phyloP scores from a whole-genome alignment of 1,140 invertebrate species.

The Luehdorfia chinensis region DNA sequence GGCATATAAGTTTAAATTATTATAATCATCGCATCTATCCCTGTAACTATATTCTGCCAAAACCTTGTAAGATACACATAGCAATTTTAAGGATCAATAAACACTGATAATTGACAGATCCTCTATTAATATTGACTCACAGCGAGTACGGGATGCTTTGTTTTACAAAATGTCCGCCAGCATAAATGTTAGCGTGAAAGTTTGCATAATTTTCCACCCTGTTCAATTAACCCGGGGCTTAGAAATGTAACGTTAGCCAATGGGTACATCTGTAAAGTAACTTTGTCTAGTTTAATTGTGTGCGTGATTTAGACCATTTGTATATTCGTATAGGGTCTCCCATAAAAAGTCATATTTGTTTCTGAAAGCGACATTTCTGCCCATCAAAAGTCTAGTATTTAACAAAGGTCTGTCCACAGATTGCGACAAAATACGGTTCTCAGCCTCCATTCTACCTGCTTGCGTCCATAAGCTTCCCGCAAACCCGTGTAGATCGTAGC shows the following conservation, averaged over 20 bases:
- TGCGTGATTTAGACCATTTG: constrained; percentile 40
- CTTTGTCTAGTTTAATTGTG: constrained; percentile 46
- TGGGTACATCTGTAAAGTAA: constrained; percentile 37
- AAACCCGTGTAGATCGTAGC: too few species aligned
- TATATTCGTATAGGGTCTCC: constrained; percentile 2
- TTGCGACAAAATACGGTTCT: too few species aligned
- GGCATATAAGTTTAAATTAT: too few species aligned
- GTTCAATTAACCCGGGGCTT: constrained; percentile 48
- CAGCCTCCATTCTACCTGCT: too few species aligned
- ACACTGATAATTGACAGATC: constrained; percentile 55
- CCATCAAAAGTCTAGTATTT: too few species aligned
- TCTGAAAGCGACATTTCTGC: too few species aligned
- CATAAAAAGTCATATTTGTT: too few species aligned
- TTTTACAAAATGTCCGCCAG: constrained; percentile 38
- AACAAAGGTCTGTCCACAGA: too few species aligned
- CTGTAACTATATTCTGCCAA: too few species aligned
- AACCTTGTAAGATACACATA: constrained; percentile 30
- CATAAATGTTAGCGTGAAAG: constrained; percentile 40
- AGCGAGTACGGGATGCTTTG: constrained; percentile 25
- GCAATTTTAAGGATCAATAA: constrained; percentile 55
- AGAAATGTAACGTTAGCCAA: constrained; percentile 26
- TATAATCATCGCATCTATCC: too few species aligned
- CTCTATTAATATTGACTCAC: constrained; percentile 56
- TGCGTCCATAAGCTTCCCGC: too few species aligned
- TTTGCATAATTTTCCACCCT: constrained; percentile 47